Evolutionary conservation across 2,888 invertebrate genomes (phyloP).

Genomic region (Pedicia rivosa): DNA sequence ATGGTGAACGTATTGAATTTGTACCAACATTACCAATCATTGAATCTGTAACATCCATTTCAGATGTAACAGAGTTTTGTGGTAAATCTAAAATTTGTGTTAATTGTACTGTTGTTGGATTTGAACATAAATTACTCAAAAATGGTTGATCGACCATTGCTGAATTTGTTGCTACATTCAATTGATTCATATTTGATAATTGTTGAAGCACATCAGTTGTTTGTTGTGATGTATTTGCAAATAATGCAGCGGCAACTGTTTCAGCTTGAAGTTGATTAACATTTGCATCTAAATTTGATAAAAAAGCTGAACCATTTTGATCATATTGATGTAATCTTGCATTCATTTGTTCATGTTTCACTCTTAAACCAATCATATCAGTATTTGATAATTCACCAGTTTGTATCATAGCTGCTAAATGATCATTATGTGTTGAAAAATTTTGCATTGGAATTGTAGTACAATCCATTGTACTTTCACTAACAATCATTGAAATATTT

Average conservation of each 20-base stretch:
- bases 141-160: conserved; percentile 10
- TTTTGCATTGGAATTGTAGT: conserved; percentile 18
- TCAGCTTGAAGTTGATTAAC: conserved; percentile 12
- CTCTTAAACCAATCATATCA: conserved; percentile 47
- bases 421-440: conserved; percentile 17
- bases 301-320: conserved; percentile 41
- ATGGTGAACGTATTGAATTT: conserved; percentile 26
- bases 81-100: background rate
- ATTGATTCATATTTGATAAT: background rate
- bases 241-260: conserved; percentile 9
- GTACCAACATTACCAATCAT: conserved; percentile 25
- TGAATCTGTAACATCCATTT: conserved; percentile 17
- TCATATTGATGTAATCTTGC: conserved; percentile 26
- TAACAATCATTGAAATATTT: conserved; percentile 14
- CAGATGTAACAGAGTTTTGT: background rate
- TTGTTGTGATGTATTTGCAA: conserved; percentile 2
- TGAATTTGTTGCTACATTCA: conserved; percentile 12
- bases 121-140: background rate
- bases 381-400: conserved; percentile 25
- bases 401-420: conserved; percentile 19
- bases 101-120: background rate
- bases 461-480: conserved; percentile 23
- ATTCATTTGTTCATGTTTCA: conserved; percentile 43
- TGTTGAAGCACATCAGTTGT: background rate
- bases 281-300: conserved; percentile 34